phyloP scores from a whole-genome alignment of 2,113 vertebrate genomes.

The Nibea coibor region DNA sequence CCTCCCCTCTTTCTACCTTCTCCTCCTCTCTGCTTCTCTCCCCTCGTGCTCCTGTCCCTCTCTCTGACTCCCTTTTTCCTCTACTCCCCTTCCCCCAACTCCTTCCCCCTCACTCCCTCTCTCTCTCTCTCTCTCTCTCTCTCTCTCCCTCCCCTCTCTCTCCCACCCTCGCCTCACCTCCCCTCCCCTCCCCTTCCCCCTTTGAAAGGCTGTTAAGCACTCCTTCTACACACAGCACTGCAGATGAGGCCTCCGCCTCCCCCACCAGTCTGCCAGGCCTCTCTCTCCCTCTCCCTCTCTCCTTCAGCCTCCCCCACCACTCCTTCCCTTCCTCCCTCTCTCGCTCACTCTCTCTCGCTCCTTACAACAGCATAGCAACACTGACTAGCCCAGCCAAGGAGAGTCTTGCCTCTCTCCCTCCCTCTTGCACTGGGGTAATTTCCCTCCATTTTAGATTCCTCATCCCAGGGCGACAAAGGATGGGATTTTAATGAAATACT shows the following conservation, averaged over 20 bases:
- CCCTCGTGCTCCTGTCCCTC: background rate
- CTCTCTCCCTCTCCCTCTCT: constrained; percentile 34
- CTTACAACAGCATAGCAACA: constrained; percentile 81
- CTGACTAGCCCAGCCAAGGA: constrained; percentile 70
- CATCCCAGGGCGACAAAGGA: constrained; percentile 43
- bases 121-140: background rate
- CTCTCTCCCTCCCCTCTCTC: constrained; percentile 6
- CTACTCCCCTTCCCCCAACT: constrained; percentile 6
- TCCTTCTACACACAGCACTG: constrained; percentile 81
- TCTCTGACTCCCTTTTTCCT: constrained; percentile 25
- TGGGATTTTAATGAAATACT: constrained; percentile 49
- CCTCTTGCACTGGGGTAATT: constrained; percentile 69
- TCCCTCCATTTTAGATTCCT: constrained; percentile 80
- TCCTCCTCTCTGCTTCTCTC: constrained; percentile 8
- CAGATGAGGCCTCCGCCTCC: constrained; percentile 79
- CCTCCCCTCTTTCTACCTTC: background rate
- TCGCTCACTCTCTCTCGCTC: constrained; percentile 47
- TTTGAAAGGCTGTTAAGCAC: constrained; percentile 62
- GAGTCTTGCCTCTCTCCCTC: constrained; percentile 59
- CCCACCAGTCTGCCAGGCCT: constrained; percentile 76
- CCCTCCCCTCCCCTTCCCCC: constrained; percentile 32
- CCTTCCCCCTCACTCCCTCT: background rate
- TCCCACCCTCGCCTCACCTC: background rate
- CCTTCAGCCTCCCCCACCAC: constrained; percentile 55
- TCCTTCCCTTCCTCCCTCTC: constrained; percentile 46